A percentile compares a stretch with the other conserved stretches of the same genome.
These are phyloP conservation scores for Maconellicoccus hirsutus DNA, from an alignment of 1,140 invertebrate species.

Conservation along the genomic window DNA sequence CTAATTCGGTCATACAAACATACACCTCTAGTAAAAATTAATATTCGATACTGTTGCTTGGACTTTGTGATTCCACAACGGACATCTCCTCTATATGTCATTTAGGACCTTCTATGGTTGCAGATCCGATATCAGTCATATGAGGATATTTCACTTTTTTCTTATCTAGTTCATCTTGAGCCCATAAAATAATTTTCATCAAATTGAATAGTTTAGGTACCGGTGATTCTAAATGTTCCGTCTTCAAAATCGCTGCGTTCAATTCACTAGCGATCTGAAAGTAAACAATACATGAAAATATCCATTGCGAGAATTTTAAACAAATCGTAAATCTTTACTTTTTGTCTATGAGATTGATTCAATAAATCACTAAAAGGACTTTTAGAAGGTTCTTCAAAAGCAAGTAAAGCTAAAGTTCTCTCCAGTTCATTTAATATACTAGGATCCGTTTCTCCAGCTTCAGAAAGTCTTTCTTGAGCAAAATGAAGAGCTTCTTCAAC, in stretches of 20 bases:
- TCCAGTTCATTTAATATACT: constrained; percentile 62
- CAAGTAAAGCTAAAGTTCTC: constrained; percentile 82
- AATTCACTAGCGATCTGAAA: constrained; percentile 88
- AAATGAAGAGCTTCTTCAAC: constrained; percentile 93
- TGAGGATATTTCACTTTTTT: constrained; percentile 87
- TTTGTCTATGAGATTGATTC: constrained; percentile 83
- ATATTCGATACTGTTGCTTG: constrained; percentile 17
- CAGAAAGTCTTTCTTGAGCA: constrained; percentile 81
- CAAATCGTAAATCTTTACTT: constrained; percentile 53
- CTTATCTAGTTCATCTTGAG: constrained; percentile 86
- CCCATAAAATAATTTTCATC: constrained; percentile 87
- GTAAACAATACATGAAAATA: neutral
- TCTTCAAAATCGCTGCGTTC: constrained; percentile 88
- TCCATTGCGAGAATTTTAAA: neutral
- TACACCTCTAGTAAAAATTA: neutral
- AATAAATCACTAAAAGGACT: constrained; percentile 92
- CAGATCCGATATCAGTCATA: constrained; percentile 77
- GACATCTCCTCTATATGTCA: constrained; percentile 33
- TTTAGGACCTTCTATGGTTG: constrained; percentile 64
- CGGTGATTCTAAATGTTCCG: constrained; percentile 78
- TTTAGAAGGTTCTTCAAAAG: constrained; percentile 89
- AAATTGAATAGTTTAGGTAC: constrained; percentile 81
- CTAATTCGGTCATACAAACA: neutral
- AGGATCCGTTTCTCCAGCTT: constrained; percentile 81
- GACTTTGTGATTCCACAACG: constrained; percentile 12